Evolutionary conservation across 1,140 invertebrate species (phyloP), one percentile per base, ranked within the genome.

Genomic region (Pissodes strobi): DNA sequence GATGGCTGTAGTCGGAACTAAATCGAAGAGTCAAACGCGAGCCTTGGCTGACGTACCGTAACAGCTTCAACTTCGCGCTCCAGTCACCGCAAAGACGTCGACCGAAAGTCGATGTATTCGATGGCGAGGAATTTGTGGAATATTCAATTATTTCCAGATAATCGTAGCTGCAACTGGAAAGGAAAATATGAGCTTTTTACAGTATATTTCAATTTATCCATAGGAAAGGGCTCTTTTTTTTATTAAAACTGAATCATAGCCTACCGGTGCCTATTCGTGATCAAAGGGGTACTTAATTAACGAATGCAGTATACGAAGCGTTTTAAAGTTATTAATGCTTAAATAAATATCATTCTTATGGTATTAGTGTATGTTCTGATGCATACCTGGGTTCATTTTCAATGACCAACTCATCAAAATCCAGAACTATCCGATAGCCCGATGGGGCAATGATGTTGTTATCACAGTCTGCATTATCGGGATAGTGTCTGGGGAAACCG

Each of bases 21-120:
- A 91, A 91, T 37, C 81, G 80, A 38, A 91, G 73, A n/a, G 80
- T 78, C 5, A 90, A 69, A 13, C 75, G 73, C 22, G 83, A 82
- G 0, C 79, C 78, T 0, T 73, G 73, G 12, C 83, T 85, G 23
- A 84, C 82, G 76, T 87, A 83, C 1, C 87, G 82, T 2, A 91
- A 77, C 12, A 91, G 79, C 76, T 91, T 92, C 10, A 90, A 78
- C 69, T 86, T 85, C 8, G 83, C 81, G 66, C 84, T 88, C 87
- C 88, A 90, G 73, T 91, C 87, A 1, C 89, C 89, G 75, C 90
- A 92, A 2, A 86, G 76, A 5, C 85, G 78, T 23, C 82, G 74
- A 38, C 68, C 62, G 25, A 52, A 48, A 12, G 13, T 56, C 1
- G 66, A 55, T 12, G 45, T 58, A 18, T 60, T 64, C 9, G 59